phyloP scores from a whole-genome alignment of 2,113 vertebrate species.

The Clarias batrachus region DNA sequence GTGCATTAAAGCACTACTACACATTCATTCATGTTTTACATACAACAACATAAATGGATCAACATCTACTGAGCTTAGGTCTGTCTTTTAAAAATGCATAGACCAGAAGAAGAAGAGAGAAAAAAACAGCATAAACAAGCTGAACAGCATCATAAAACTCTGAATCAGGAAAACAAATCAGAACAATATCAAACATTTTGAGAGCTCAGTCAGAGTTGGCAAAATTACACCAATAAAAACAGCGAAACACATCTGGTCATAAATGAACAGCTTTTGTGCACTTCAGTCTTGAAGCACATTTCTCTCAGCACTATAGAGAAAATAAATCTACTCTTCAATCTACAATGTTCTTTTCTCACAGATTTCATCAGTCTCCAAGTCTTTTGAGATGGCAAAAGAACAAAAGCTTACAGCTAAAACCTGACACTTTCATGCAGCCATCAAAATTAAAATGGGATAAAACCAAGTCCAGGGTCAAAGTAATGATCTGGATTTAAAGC shows the following conservation, averaged over 20 bases:
- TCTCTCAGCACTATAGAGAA: constrained; percentile 13
- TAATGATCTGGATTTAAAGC: constrained; percentile 13
- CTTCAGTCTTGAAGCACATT: neutral
- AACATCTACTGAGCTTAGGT: constrained; percentile 11
- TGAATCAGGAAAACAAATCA: neutral
- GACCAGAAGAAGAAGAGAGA: neutral
- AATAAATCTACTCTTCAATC: constrained; percentile 8
- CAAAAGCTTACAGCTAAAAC: constrained; percentile 33
- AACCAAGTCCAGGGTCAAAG: constrained; percentile 35
- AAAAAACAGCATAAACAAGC: neutral
- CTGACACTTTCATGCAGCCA: constrained; percentile 37
- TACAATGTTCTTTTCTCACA: constrained; percentile 11
- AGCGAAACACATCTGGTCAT: neutral
- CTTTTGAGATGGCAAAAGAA: constrained; percentile 33
- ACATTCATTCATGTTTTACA: neutral
- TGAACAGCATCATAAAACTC: neutral
- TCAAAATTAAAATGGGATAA: constrained; percentile 30
- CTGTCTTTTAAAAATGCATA: constrained; percentile 35
- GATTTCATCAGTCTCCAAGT: constrained; percentile 9
- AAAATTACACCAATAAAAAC: neutral
- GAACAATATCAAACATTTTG: neutral
- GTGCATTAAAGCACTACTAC: neutral
- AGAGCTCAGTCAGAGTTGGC: neutral
- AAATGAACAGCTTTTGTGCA: neutral
- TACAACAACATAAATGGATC: neutral